These are phyloP conservation scores for Oncorhynchus gorbuscha DNA, from an alignment of 2,113 vertebrate genomes.

Conservation along the genomic window DNA sequence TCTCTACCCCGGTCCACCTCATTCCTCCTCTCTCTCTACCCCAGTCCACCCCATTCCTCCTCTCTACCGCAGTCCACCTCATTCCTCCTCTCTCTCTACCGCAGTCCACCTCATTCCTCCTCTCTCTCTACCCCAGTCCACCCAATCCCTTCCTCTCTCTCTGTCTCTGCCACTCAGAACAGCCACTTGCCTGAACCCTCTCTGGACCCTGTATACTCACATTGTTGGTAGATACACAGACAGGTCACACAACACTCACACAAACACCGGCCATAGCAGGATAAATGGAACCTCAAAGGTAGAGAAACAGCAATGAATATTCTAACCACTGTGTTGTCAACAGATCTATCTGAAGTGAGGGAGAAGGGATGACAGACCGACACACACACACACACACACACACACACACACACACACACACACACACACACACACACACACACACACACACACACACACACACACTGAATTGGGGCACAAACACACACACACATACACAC, in stretches of 20 bases:
- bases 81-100: not conserved
- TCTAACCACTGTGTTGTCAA: not conserved
- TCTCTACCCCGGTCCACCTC: too few species aligned
- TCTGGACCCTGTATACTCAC: not conserved
- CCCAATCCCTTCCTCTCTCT: too few species aligned
- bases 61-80: not conserved
- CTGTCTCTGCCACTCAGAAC: too few species aligned
- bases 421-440: conserved; percentile 4
- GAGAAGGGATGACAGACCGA: not conserved
- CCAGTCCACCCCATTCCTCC: not conserved
- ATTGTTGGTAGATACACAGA: not conserved
- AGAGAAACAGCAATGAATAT: not conserved
- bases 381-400: not conserved
- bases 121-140: too few species aligned
- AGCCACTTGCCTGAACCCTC: too few species aligned
- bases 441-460: not conserved
- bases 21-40: not conserved
- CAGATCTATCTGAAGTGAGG: not conserved
- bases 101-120: not conserved
- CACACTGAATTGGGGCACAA: not conserved
- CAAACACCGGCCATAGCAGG: not conserved
- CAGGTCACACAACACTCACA: not conserved
- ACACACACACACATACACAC: not conserved
- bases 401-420: not conserved
- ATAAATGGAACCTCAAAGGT: not conserved